Evolutionary conservation across 1,140 invertebrate genomes (phyloP).

Genomic region (Eriocheir sinensis): DNA sequence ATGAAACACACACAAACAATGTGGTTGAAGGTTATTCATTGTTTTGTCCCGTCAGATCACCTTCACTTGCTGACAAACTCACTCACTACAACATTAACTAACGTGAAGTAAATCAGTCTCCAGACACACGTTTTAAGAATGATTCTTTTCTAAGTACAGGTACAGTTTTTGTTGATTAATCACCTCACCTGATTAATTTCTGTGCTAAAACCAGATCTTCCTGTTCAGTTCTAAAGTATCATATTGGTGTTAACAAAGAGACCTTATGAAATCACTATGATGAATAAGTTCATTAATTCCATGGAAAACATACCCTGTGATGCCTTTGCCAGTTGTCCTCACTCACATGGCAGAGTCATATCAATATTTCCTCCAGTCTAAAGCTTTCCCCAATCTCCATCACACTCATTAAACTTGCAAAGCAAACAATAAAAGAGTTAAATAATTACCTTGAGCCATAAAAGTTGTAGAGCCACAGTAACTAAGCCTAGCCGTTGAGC

Average conservation of each 20-base stretch:
- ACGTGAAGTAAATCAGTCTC: too few relatives aligned
- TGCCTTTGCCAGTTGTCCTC: background rate
- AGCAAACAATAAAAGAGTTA: background rate
- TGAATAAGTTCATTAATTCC: too few relatives aligned
- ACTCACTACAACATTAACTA: too few relatives aligned
- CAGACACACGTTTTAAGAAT: background rate
- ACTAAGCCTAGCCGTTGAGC: background rate
- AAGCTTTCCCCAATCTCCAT: background rate
- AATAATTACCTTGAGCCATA: background rate
- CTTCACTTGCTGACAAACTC: background rate
- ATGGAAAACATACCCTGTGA: conserved; percentile 7
- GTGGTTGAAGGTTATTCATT: background rate
- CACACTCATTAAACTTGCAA: conserved; percentile 15
- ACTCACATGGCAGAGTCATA: background rate
- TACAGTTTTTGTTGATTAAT: too few relatives aligned
- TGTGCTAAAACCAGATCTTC: background rate
- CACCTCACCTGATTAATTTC: background rate
- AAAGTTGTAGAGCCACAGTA: background rate
- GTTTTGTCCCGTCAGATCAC: background rate
- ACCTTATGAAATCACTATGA: background rate
- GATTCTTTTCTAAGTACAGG: background rate
- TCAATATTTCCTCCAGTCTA: background rate
- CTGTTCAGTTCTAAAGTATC: background rate
- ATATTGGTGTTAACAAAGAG: background rate
- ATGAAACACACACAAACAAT: background rate